These are phyloP conservation scores for Neopelma chrysocephalum DNA, from an alignment of 2,797 vertebrate genomes.

Conservation along the genomic window DNA sequence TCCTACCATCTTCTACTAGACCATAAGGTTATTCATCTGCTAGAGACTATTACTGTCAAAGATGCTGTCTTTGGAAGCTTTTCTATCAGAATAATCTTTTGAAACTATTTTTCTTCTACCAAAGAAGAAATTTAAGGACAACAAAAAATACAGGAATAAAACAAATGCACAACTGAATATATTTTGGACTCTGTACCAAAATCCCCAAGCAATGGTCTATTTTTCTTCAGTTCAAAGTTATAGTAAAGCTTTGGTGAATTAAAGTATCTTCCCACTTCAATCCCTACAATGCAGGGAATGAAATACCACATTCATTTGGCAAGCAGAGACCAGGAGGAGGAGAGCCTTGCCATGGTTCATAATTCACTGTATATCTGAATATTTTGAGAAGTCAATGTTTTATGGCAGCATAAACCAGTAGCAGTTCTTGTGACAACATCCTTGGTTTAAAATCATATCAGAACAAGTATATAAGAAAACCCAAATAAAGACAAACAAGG, in stretches of 20 bases:
- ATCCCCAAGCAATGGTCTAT: fast-evolving
- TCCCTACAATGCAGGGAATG: background rate
- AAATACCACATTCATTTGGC: background rate
- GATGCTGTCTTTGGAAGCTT: background rate
- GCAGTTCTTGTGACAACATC: background rate
- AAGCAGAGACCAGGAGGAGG: fast-evolving
- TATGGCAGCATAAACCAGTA: background rate
- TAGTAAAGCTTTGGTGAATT: background rate
- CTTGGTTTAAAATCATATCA: background rate
- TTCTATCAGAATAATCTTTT: background rate
- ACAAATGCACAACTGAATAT: background rate
- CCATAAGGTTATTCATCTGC: background rate
- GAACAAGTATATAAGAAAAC: background rate
- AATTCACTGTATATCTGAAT: background rate
- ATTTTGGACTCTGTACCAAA: background rate
- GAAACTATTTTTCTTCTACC: background rate
- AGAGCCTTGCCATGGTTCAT: fast-evolving
- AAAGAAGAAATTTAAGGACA: background rate
- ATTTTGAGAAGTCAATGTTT: background rate
- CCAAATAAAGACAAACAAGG: background rate
- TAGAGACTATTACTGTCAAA: background rate
- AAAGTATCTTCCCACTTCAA: background rate
- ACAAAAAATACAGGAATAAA: background rate
- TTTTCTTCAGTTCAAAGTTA: background rate
- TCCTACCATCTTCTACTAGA: background rate